Conservation (phyloP, 2,888 invertebrate genomes). For the Falcaria lacertinaria region DNA sequence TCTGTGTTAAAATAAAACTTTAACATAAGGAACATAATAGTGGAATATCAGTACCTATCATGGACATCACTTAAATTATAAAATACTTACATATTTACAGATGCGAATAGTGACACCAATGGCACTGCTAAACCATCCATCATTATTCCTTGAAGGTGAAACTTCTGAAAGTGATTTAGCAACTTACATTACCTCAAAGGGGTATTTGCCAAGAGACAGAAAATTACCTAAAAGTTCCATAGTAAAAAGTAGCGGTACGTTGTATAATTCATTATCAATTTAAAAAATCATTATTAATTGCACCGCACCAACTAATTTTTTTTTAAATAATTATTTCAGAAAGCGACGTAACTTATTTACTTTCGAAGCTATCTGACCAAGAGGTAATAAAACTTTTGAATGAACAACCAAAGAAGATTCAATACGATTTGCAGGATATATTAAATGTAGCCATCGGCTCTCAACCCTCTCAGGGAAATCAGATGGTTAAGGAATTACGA, state of each 20-base stretch:
- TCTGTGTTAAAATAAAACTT: too few species aligned
- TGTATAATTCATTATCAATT: too few species aligned
- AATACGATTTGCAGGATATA: constrained; percentile 52
- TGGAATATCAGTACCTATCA: too few species aligned
- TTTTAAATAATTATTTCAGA: constrained; percentile 35
- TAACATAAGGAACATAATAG: too few species aligned
- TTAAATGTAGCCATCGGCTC: constrained; percentile 35
- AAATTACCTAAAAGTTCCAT: constrained; percentile 43
- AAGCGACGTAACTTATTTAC: constrained; percentile 50
- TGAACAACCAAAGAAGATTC: constrained; percentile 46
- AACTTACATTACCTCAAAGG: constrained; percentile 46
- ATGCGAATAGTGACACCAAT: constrained; percentile 25
- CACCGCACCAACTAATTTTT: too few species aligned
- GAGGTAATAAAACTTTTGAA: constrained; percentile 56
- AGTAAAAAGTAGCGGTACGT: constrained; percentile 46
- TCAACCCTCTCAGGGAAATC: constrained; percentile 14
- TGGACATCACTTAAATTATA: too few species aligned
- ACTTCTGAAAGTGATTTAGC: constrained; percentile 41
- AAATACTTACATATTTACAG: too few species aligned
- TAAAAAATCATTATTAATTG: too few species aligned
- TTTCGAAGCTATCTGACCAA: constrained; percentile 61
- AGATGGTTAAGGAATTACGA: constrained; percentile 8
- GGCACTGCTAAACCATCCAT: constrained; percentile 29
- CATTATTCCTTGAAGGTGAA: constrained; percentile 29
- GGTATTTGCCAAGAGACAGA: constrained; percentile 51